phyloP scores from a whole-genome alignment of 2,113 vertebrate species.

The Ascaphus truei region DNA sequence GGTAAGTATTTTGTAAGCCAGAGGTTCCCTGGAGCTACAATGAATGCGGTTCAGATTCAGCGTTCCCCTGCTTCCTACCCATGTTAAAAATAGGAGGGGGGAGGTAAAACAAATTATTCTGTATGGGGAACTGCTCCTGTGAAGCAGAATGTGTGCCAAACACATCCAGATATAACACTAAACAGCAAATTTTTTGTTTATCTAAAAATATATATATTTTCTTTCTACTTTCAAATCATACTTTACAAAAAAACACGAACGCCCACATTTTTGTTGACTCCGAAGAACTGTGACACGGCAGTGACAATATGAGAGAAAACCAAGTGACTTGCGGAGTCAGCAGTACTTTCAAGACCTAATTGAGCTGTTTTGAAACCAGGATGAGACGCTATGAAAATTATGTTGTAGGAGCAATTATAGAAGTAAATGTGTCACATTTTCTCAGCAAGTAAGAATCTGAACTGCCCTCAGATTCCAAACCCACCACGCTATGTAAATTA shows the following conservation, averaged over 20 bases:
- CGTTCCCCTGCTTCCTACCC: too few species aligned
- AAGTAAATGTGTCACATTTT: neutral
- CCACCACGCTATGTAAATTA: neutral
- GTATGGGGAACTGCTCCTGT: too few species aligned
- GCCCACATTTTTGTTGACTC: conserved; percentile 45
- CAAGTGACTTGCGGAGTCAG: conserved; percentile 34
- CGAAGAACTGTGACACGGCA: conserved; percentile 52
- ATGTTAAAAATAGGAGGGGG: too few species aligned
- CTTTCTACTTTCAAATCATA: neutral
- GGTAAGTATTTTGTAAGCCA: too few species aligned
- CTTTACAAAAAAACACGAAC: conserved; percentile 25
- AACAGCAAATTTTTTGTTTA: too few species aligned
- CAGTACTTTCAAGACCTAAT: conserved; percentile 40
- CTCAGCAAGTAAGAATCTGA: neutral
- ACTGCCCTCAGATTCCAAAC: neutral
- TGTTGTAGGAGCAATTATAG: conserved; percentile 20
- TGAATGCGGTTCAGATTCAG: too few species aligned
- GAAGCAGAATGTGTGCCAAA: too few species aligned
- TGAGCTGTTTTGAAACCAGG: conserved; percentile 19
- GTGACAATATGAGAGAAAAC: conserved; percentile 45
- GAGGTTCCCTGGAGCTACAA: too few species aligned
- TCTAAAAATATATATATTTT: too few species aligned
- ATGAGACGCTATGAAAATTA: neutral
- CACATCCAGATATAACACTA: too few species aligned
- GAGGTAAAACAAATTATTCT: too few species aligned